Evolutionary conservation across 2,113 vertebrate species (phyloP), one percentile per base, ranked within the genome.

Genomic region (Chlorocebus sabaeus): DNA sequence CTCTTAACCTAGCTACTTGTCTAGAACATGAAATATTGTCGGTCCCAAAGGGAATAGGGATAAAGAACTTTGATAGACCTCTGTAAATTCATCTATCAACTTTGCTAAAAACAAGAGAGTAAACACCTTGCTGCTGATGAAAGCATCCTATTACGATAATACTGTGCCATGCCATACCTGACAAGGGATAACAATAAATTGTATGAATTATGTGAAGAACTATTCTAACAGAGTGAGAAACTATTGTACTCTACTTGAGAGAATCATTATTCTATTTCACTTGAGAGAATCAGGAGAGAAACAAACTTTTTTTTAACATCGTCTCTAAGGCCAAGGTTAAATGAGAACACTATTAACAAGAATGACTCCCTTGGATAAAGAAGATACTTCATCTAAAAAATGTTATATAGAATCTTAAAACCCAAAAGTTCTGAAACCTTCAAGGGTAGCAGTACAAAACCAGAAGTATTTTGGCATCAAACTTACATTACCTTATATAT

Each of bases 371-470:
- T 95, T 82, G 92, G n/a, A 59, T 68, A 93, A 8, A 57, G 50
- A 96, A 89, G 14, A 87, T 35, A 95, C 11, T 85, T 83, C n/a
- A 90, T 78, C 83, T 96, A 81, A 95, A 96, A 96, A 92, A 73
- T 64, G 27, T 82, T 94, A 89, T 6, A 64, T 11, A 59, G 87
- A 75, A 94, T 61, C 35, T 92, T 92, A 98, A 95, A 95, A 82
- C 32, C 43, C 88, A 27, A 92, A 92, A 96, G 59, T 80, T 97
- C 93, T 97, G 96, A 97, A 96, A 96, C 83, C 87, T 97, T 95
- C 96, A 90, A 90, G 95, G 95, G 83, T 43, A 93, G 83, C 68
- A 98, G 68, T 89, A 90, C 16, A 95, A 90, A 90, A 95, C 57
- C 93, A 97, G 96, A 98, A 97, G 76, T 93, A 72, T 85, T 96